Evolutionary conservation across 2,888 invertebrate genomes (phyloP), one percentile per base, ranked within the genome.

Genomic region (Caenorhabditis wallacei): DNA sequence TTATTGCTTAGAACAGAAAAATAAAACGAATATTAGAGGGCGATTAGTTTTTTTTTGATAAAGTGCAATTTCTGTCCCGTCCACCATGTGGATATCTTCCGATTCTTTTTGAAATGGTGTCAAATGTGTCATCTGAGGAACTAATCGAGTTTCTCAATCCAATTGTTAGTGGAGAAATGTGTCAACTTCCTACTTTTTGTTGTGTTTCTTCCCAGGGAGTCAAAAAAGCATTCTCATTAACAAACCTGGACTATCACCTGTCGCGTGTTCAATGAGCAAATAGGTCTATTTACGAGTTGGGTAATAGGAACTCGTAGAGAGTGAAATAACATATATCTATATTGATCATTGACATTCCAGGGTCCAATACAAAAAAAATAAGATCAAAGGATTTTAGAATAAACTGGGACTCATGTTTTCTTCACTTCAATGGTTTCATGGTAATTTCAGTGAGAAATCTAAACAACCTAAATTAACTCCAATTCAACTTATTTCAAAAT

Each of bases 101-200:
- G n/a, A n/a, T n/a, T n/a, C n/a, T n/a, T 18, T n/a, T 46, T 26
- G 3, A 10, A 22, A 30, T 66, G 48, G 68, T 68, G 76, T 76
- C 68, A 69, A 76, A 76, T 68, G 76, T 76, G 76, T 76, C 68
- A 69, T 61, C 76, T 59, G 13, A 26, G 13, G 7, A n/a, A n/a
- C 24, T 68, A 68, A 76, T 68, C 43, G 51, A 61, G 30, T 75
- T 66, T 16, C 20, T 16, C 40, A 37, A 51, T 61, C 53, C 1
- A 18, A 48, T 61, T 61, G 5, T 22, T 57, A n/a, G 54, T 18
- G 18, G 22, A 24, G 43, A 57, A 43, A 48, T 16, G 72, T 46
- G 26, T 51, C 57, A 16, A 40, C 43, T 72, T 40, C 24, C 2
- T 24, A 13, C 16, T n/a, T 68, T 68, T 51, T 48, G 22, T 22